These are phyloP conservation scores for Falco peregrinus DNA, from an alignment of 2,797 vertebrate species.

Conservation along the genomic window DNA sequence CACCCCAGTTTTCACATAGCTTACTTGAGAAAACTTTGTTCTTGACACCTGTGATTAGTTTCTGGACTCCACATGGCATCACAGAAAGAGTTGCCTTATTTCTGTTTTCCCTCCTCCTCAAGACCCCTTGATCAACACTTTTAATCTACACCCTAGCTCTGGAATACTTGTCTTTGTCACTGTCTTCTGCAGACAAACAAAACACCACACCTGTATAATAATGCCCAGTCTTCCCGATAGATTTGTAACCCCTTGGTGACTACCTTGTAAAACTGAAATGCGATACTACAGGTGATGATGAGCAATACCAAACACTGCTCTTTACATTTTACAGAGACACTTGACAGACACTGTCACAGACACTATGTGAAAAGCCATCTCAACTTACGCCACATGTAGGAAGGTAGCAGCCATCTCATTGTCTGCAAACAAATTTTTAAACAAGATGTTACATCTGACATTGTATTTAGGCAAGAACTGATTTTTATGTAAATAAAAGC, in stretches of 20 bases:
- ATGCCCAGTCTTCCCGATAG: not conserved
- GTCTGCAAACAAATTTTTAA: not conserved
- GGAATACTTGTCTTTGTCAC: not conserved
- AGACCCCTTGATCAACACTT: not conserved
- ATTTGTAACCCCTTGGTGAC: rapidly evolving
- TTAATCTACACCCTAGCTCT: not conserved
- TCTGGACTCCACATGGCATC: not conserved
- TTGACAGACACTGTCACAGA: not conserved
- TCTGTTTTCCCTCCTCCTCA: not conserved
- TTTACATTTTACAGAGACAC: not conserved
- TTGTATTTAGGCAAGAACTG: not conserved
- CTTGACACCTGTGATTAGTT: not conserved
- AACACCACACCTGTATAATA: not conserved
- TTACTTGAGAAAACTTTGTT: not conserved
- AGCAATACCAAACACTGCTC: not conserved
- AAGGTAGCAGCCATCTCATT: not conserved
- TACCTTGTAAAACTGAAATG: not conserved
- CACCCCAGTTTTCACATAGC: not conserved
- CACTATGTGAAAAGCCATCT: not conserved
- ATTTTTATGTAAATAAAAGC: not conserved
- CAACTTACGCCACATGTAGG: not conserved
- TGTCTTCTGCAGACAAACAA: not conserved
- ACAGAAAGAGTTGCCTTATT: not conserved
- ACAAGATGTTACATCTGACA: not conserved
- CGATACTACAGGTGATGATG: not conserved